Evolutionary conservation across 2,888 invertebrate species (phyloP).

Genomic region (Lymantria dispar): DNA sequence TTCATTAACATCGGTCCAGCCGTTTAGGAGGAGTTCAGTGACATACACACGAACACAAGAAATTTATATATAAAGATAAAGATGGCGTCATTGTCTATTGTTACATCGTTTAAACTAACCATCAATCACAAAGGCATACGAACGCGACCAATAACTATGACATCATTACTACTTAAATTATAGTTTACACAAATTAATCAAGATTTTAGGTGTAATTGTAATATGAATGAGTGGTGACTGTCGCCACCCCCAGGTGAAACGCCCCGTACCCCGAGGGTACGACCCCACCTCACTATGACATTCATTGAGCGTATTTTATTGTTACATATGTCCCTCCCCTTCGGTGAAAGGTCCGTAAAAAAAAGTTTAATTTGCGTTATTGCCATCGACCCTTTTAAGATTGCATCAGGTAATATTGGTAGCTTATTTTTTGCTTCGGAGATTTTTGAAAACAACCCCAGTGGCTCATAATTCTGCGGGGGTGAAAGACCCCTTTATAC

Average conservation of each 20-base stretch:
- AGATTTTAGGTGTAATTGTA: slow-evolving; percentile 26
- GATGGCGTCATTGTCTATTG: too few species aligned
- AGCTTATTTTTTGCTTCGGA: background rate
- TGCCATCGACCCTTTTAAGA: slow-evolving; percentile 4
- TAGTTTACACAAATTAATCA: slow-evolving; percentile 2
- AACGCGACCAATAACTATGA: background rate
- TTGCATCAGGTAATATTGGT: slow-evolving; percentile 2
- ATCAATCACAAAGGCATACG: too few species aligned
- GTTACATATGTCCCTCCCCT: slow-evolving; percentile 31
- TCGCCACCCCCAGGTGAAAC: slow-evolving; percentile 24
- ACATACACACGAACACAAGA: too few species aligned
- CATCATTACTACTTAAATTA: background rate
- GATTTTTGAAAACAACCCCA: background rate
- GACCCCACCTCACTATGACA: slow-evolving; percentile 21
- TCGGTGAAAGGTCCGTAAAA: slow-evolving; percentile 4
- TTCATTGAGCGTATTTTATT: slow-evolving; percentile 27
- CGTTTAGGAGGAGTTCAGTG: too few species aligned
- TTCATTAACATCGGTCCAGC: too few species aligned
- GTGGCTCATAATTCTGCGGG: too few species aligned
- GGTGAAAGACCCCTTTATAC: too few species aligned
- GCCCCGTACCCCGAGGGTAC: slow-evolving; percentile 9
- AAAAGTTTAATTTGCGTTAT: slow-evolving; percentile 24
- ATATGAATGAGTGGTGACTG: slow-evolving; percentile 35
- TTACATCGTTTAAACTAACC: too few species aligned
- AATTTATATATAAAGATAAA: too few species aligned